phyloP scores from a whole-genome alignment of 2,113 vertebrate genomes.

The Ophthalmolycus amberensis region DNA sequence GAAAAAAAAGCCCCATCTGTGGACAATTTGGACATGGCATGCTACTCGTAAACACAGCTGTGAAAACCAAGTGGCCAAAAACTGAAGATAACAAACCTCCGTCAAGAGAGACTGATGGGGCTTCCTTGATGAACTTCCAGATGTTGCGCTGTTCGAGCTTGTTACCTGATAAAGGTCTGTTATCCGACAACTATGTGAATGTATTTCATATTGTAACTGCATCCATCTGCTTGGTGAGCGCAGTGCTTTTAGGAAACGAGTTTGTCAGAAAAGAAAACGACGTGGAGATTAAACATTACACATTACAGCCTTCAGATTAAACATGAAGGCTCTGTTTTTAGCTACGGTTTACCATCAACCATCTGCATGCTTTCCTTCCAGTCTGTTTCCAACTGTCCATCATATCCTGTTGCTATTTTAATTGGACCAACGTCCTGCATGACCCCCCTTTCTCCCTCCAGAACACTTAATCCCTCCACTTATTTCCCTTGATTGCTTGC shows the following conservation, averaged over 20 bases:
- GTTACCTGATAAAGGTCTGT: conserved; percentile 20
- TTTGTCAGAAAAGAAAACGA: not conserved
- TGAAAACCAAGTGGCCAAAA: conserved; percentile 47
- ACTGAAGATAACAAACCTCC: conserved; percentile 53
- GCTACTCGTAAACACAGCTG: conserved; percentile 77
- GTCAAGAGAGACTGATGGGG: conserved; percentile 46
- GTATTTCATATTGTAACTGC: conserved; percentile 7
- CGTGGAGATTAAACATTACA: not conserved
- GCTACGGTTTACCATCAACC: not conserved
- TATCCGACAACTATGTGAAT: not conserved
- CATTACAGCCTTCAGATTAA: not conserved
- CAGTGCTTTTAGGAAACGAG: not conserved
- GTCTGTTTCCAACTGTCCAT: conserved; percentile 49
- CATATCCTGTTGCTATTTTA: conserved; percentile 57
- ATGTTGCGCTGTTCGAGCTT: conserved; percentile 29
- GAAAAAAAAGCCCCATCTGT: conserved; percentile 65
- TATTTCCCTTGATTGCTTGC: conserved; percentile 68
- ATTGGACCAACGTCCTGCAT: conserved; percentile 22
- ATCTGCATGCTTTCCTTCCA: conserved; percentile 4
- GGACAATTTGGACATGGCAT: conserved; percentile 59
- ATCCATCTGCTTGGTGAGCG: conserved; percentile 26
- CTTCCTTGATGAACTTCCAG: conserved; percentile 51
- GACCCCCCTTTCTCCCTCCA: conserved; percentile 1
- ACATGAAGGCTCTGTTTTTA: not conserved
- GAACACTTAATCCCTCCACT: conserved; percentile 76